phyloP scores from a whole-genome alignment of 2,113 vertebrate genomes.

The Tiliqua scincoides region DNA sequence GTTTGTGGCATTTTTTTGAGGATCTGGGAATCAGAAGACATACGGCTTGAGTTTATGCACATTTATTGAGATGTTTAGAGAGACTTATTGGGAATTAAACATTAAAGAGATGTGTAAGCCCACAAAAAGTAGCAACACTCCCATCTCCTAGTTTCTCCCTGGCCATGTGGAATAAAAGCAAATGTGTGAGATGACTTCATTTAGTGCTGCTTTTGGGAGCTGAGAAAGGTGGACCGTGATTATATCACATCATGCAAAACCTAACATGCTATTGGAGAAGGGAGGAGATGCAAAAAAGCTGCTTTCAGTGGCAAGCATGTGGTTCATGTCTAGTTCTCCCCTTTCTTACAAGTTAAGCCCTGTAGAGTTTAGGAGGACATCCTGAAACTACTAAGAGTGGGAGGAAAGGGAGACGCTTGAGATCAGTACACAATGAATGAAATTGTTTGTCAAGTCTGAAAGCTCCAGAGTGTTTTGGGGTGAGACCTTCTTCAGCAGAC shows the following conservation, averaged over 20 bases:
- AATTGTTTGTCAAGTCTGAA: not conserved
- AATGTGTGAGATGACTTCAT: not conserved
- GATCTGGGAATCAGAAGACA: not conserved
- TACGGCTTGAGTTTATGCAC: not conserved
- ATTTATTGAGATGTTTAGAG: not conserved
- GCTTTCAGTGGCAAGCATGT: not conserved
- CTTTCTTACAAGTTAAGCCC: no score
- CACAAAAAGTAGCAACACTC: not conserved
- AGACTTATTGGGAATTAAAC: not conserved
- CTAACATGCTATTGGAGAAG: not conserved
- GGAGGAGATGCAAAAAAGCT: not conserved
- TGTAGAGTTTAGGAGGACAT: not conserved
- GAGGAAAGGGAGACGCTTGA: not conserved
- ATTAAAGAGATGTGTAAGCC: not conserved
- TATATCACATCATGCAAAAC: not conserved
- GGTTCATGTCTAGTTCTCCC: not conserved
- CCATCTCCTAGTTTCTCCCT: not conserved
- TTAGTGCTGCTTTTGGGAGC: not conserved
- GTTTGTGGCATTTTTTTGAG: not conserved
- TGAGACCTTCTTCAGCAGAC: not conserved
- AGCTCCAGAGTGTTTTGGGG: not conserved
- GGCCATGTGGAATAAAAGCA: not conserved
- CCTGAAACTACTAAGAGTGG: not conserved
- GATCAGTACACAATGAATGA: not conserved
- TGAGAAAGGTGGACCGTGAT: not conserved